A percentile compares a stretch with the other conserved stretches of the same genome.
Evolutionary conservation across 37 sponge, comb jelly and placozoan genomes (phyloP).

Genomic region (Crambe crambe): DNA sequence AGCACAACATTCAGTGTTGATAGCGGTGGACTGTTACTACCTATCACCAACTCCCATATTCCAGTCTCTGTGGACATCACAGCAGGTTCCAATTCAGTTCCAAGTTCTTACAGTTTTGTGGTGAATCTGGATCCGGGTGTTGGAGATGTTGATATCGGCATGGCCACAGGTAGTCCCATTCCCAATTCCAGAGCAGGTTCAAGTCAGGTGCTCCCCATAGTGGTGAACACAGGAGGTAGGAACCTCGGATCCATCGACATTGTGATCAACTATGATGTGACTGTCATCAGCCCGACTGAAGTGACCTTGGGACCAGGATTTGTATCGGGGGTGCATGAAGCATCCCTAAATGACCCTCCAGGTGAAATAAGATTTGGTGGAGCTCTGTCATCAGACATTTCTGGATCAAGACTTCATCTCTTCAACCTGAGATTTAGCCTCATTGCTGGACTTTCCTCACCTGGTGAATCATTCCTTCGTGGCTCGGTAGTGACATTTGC

Average conservation of each 20-base stretch:
- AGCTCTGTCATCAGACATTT: slow-evolving; percentile 8
- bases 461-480: background rate
- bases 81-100: background rate
- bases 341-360: slow-evolving; percentile 2
- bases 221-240: slow-evolving; percentile 52
- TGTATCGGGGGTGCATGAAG: slow-evolving; percentile 38
- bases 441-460: background rate
- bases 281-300: slow-evolving; percentile 12
- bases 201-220: slow-evolving; percentile 35
- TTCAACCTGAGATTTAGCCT: slow-evolving; percentile 32
- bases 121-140: slow-evolving; percentile 75
- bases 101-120: background rate
- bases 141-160: slow-evolving; percentile 79
- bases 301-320: slow-evolving; percentile 28
- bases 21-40: slow-evolving; percentile 15
- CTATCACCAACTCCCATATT: slow-evolving; percentile 33
- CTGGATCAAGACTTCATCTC: slow-evolving; percentile 35
- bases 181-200: background rate
- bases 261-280: slow-evolving; percentile 28
- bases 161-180: slow-evolving; percentile 21
- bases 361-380: slow-evolving; percentile 49
- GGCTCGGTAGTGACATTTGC: slow-evolving; percentile 32
- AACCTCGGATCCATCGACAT: slow-evolving; percentile 57
- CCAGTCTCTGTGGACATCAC: slow-evolving; percentile 4
- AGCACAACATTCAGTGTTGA: slow-evolving; percentile 4